Conservation (phyloP, 2,113 vertebrate genomes). For the Colinus virginianus region DNA sequence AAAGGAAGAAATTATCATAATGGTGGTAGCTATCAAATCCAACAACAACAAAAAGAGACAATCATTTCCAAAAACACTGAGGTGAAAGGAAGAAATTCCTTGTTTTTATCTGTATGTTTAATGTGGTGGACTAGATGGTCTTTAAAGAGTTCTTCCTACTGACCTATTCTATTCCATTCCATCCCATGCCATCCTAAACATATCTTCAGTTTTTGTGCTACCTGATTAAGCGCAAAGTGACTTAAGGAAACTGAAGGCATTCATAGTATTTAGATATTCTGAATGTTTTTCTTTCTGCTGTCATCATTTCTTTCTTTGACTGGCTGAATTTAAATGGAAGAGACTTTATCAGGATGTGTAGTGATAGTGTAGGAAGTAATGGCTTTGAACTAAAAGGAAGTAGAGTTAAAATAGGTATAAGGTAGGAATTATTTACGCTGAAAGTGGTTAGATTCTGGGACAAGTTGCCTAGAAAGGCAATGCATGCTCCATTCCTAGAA, state of each 20-base stretch:
- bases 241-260: background rate
- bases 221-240: background rate
- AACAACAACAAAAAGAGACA: background rate
- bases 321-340: background rate
- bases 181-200: background rate
- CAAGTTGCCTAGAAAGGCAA: background rate
- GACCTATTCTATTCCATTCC: background rate
- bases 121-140: background rate
- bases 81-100: background rate
- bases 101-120: background rate
- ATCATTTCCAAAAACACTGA: background rate
- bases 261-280: background rate
- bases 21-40: background rate
- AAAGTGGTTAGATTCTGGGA: background rate
- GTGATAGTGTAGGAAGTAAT: background rate
- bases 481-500: background rate
- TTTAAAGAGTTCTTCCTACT: background rate
- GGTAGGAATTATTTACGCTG: background rate
- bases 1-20: background rate
- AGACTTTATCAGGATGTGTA: background rate
- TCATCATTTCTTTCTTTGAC: background rate
- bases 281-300: background rate
- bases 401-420: background rate
- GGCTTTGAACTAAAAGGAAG: background rate
- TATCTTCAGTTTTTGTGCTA: background rate